Conservation (phyloP, 2,113 vertebrate genomes). For the Lagopus muta region DNA sequence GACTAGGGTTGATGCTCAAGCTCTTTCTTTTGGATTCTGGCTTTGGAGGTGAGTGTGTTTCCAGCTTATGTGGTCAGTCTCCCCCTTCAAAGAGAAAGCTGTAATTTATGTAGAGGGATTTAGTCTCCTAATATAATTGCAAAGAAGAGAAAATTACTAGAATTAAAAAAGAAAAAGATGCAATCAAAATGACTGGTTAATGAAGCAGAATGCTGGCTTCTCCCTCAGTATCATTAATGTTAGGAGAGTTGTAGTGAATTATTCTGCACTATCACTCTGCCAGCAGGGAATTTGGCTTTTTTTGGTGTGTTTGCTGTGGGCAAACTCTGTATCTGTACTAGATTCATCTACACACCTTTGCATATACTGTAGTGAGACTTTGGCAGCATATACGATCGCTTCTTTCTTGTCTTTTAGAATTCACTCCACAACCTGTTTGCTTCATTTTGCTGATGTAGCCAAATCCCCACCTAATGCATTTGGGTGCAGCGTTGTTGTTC, state of each 20-base stretch:
- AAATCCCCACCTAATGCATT: not conserved
- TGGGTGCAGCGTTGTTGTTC: not conserved
- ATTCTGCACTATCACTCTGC: not conserved
- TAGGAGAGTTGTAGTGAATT: not conserved
- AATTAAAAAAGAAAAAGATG: not conserved
- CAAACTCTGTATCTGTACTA: not conserved
- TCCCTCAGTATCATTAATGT: not conserved
- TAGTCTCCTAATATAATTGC: conserved; percentile 33
- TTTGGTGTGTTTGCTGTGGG: not conserved
- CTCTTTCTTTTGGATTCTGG: not conserved
- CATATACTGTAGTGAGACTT: not conserved
- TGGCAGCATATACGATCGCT: not conserved
- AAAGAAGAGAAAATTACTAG: conserved; percentile 60
- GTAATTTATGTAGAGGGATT: conserved; percentile 41
- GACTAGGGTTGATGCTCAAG: not conserved
- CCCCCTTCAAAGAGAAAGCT: not conserved
- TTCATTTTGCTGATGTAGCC: not conserved
- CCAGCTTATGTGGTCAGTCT: not conserved
- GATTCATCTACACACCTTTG: not conserved
- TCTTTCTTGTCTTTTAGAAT: not conserved
- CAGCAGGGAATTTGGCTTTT: not conserved
- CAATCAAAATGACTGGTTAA: conserved; percentile 43
- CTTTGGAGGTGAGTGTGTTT: conserved; percentile 14
- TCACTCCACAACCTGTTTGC: not conserved
- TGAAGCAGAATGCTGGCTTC: conserved; percentile 48